Evolutionary conservation across 1,140 invertebrate genomes (phyloP).

Genomic region (Pararge aegeria): DNA sequence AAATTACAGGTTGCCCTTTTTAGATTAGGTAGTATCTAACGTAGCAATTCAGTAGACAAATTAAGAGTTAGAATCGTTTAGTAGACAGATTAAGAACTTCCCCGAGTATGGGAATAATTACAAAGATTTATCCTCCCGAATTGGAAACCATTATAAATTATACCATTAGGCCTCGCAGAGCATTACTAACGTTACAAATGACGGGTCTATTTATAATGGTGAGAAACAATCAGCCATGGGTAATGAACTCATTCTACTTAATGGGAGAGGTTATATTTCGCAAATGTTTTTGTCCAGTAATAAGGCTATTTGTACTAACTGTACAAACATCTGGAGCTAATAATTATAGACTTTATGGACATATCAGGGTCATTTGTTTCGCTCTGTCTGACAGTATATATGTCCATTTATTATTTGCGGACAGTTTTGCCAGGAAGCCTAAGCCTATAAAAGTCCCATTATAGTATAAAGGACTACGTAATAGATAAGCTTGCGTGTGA

Average conservation of each 20-base stretch:
- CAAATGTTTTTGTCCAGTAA: background rate
- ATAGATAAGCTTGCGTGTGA: no score
- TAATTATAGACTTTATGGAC: no score
- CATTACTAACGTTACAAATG: constrained; percentile 1
- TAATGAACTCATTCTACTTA: background rate
- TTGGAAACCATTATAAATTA: constrained; percentile 6
- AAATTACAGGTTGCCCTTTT: no score
- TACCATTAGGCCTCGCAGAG: constrained; percentile 2
- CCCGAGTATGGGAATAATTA: background rate
- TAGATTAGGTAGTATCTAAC: no score
- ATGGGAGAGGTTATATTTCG: background rate
- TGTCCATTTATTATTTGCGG: no score
- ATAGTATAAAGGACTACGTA: no score
- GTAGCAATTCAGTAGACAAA: no score
- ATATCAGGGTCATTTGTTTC: no score
- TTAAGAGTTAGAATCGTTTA: background rate
- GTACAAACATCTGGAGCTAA: background rate
- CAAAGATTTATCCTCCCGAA: background rate
- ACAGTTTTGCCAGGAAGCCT: no score
- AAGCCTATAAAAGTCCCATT: no score
- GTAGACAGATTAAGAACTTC: background rate
- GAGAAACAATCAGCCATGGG: background rate
- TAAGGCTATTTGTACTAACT: background rate
- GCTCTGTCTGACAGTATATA: no score
- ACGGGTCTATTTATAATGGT: constrained; percentile 5